Base-by-base conservation (phyloP, 2,888 invertebrate genomes). In the Hypsopygia costalis region DNA sequence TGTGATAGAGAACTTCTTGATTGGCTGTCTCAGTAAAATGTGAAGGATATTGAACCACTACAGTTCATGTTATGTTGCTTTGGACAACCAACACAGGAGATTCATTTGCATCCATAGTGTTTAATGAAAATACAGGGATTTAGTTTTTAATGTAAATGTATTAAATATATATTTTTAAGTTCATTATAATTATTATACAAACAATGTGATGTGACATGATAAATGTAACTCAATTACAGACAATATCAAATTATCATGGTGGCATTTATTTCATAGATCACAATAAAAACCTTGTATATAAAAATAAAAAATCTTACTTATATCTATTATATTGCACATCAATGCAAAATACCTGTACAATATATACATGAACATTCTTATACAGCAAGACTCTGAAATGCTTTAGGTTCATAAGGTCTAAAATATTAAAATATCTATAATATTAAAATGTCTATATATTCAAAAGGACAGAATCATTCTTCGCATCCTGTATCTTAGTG, bases 1-100 rank as follows among this genome's bases (percentile, higher is more conserved):
- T 54, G 93, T 95, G 57, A 90, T 95, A 65, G 94, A 94, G 75
- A 94, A 94, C 74, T 92, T 91, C 75, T 81, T 93, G 57, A 90
- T 93, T 57, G 91, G 91, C 63, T 88, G 86, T 71, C 83, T 89
- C 66, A 81, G 85, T 70, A 89, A 88, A 71, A 81, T 86, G 69
- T 89, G 68, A 85, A 75, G 49, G 56, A 58, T 45, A 43, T 41
- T 48, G 38, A 52, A 55, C 60, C 61, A 65, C 67, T 70, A 67
- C 30, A 30, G 69, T 67, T 16, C 16, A 16, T 16, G 57, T 81
- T 81, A 68, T 62, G 69, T 79, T 80, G 79, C 76, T 78, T 74
- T 64, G 59, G 68, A 75, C 73, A 69, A 74, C 72, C 72, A 69
- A 70, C 63, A 73, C 63, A 73, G 67, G 74, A 70, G 76, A 74